phyloP scores from a whole-genome alignment of 2,113 vertebrate genomes.

The Fregetta grallaria region DNA sequence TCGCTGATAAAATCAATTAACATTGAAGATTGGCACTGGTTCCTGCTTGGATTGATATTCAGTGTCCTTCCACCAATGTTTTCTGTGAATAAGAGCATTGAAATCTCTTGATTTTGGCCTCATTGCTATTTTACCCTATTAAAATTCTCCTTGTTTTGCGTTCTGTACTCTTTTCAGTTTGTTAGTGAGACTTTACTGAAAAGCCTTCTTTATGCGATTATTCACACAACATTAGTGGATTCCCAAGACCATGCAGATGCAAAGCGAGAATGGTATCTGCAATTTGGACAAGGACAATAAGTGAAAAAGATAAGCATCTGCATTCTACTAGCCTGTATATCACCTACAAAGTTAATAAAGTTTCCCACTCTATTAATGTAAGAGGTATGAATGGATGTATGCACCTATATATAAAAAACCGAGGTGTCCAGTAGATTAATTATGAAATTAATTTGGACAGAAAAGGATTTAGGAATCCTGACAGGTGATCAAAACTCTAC shows the following conservation, averaged over 20 bases:
- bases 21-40: background rate
- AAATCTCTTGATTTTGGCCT: background rate
- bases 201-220: background rate
- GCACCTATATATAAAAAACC: background rate
- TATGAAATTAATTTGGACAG: background rate
- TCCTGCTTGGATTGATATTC: background rate
- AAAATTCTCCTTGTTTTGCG: background rate
- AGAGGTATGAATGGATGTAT: background rate
- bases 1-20: constrained; percentile 16
- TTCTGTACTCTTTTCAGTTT: background rate
- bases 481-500: background rate
- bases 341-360: background rate
- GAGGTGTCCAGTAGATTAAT: background rate
- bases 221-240: background rate
- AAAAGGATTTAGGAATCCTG: background rate
- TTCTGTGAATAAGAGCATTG: background rate
- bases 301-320: background rate
- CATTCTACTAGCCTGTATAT: background rate
- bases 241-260: background rate
- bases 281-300: background rate
- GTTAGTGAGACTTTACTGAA: background rate
- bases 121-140: background rate
- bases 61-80: background rate
- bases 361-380: background rate
- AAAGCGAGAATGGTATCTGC: background rate